Conservation (phyloP, 1,140 invertebrate species). For the Drosophila oshimai region DNA sequence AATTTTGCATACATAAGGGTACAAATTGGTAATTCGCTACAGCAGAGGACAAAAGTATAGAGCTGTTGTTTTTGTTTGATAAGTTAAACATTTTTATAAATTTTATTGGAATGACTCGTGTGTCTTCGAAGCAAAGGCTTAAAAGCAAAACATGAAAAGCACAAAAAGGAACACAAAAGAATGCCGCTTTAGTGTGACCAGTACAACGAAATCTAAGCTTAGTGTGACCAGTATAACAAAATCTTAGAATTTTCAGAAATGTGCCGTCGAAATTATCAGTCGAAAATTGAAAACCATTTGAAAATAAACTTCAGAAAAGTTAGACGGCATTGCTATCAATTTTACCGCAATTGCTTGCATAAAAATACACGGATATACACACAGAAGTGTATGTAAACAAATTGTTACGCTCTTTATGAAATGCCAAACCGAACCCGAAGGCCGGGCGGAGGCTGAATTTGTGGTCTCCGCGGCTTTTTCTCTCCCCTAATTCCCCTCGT, state of each 20-base stretch:
- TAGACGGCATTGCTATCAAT: not conserved
- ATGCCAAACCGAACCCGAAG: slow-evolving; percentile 41
- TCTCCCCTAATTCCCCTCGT: not conserved
- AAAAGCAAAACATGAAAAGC: too few relatives aligned
- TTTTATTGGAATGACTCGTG: too few relatives aligned
- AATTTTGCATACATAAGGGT: slow-evolving; percentile 19
- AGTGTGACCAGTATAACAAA: too few relatives aligned
- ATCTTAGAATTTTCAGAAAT: too few relatives aligned
- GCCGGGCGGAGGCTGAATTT: slow-evolving; percentile 50
- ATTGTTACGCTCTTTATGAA: slow-evolving; percentile 75
- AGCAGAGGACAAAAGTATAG: not conserved
- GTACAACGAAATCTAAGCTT: too few relatives aligned
- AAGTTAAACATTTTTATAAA: not conserved
- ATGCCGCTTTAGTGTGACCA: too few relatives aligned
- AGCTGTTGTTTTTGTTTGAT: not conserved
- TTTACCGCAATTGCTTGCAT: not conserved
- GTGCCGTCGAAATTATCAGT: too few relatives aligned
- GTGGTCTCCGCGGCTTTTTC: slow-evolving; percentile 59
- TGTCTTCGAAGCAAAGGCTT: too few relatives aligned
- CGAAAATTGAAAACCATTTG: too few relatives aligned
- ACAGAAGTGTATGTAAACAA: slow-evolving; percentile 62
- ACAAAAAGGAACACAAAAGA: too few relatives aligned
- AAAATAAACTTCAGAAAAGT: not conserved
- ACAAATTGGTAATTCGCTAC: not conserved
- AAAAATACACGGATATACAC: slow-evolving; percentile 26